These are phyloP conservation scores for Carassius auratus DNA, from an alignment of 2,113 vertebrate species.

Conservation along the genomic window DNA sequence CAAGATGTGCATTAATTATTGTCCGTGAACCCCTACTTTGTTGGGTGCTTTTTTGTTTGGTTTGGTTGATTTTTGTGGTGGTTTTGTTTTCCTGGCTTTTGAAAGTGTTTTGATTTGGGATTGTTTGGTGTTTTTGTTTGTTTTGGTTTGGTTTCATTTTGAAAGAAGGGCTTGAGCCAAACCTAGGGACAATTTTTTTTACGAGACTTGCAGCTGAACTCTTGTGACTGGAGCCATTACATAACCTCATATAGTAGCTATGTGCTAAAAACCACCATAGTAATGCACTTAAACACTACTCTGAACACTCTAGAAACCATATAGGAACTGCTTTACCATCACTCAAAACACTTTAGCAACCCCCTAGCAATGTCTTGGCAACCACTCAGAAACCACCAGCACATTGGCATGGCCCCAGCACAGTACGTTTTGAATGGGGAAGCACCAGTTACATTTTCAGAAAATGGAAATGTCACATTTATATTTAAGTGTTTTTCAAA, in stretches of 20 bases:
- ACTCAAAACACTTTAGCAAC: neutral
- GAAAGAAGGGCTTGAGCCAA: neutral
- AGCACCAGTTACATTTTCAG: neutral
- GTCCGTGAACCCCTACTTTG: neutral
- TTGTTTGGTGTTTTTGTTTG: neutral
- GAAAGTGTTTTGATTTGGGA: neutral
- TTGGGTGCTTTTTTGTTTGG: neutral
- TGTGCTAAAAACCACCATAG: neutral
- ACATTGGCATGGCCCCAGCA: neutral
- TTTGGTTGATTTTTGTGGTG: neutral
- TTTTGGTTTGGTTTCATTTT: neutral
- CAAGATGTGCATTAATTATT: no score
- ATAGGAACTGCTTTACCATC: neutral
- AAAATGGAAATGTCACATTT: neutral
- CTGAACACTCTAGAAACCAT: neutral
- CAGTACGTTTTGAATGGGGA: neutral
- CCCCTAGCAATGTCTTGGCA: neutral
- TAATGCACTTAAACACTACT: neutral
- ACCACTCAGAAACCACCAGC: neutral
- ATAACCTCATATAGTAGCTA: neutral
- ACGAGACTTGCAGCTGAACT: no score
- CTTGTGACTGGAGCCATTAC: neutral
- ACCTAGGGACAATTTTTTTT: neutral
- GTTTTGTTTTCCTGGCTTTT: neutral
- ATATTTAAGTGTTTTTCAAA: neutral